Base-by-base conservation (phyloP, 2,888 invertebrate genomes). In the Chrysotoxum bicinctum region DNA sequence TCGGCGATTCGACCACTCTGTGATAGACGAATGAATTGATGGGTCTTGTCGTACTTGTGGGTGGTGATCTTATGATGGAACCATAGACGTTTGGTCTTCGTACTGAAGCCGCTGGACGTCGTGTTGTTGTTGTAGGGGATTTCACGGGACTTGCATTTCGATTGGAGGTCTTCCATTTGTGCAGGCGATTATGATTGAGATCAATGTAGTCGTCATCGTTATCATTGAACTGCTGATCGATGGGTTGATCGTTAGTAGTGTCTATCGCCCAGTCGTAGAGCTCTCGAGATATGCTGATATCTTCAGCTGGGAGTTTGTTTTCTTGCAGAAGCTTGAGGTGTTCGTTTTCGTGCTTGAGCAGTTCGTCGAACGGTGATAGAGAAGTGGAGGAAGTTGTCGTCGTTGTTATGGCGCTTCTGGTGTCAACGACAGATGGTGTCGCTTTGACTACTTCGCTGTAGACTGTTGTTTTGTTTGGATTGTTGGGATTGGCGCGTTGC, bases 1-100 rank as follows among this genome's bases (percentile, higher is more conserved):
- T 89, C 4, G 90, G 90, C 56, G 89, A 90, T 87, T 91, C 91
- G 7, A 90, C 89, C 1, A 91, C 91, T 19, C 92, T 90, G 89
- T 92, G 92, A 84, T 91, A 92, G 43, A 91, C 89, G 76, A 92
- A 92, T 30, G 91, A 90, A 85, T 89, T 91, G 14, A 90, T 89
- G 75, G 88, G 89, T 21, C 74, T 80, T 21, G 75, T 32, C 4
- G 85, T 81, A 16, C 60, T 74, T 23, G 81, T 73, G 3, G 56
- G 45, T 16, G 86, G 74, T 32, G 88, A 83, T 23, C 84, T 75
- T 16, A 87, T 58, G 2, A 85, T 73, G 26, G 81, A 73, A 16
- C 85, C 85, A 32, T 81, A 85, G 19, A 81, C 80, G 2, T 45
- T 85, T 19, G 85, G 81, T 64, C 80, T 64, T 35, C 85, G 81